Conservation (phyloP, 2,797 vertebrate species). For the Amphiprion clarkii region DNA sequence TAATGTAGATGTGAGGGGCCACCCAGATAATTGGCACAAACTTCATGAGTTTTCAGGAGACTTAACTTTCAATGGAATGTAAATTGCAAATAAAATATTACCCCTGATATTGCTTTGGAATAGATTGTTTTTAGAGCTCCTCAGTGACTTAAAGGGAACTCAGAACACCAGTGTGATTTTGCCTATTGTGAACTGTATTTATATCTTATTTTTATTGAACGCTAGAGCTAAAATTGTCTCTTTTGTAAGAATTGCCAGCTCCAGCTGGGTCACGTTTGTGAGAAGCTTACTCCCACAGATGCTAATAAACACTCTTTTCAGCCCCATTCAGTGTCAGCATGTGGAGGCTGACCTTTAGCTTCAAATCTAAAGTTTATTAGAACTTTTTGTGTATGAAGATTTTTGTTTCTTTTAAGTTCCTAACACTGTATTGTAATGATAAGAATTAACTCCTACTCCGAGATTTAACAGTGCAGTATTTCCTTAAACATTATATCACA, state of each 20-base stretch:
- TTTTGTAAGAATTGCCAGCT: slow-evolving; percentile 17
- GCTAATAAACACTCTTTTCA: slow-evolving; percentile 1
- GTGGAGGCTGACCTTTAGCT: neutral
- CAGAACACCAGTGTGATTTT: neutral
- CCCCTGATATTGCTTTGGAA: slow-evolving; percentile 12
- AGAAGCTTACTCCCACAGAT: neutral
- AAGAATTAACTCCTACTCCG: neutral
- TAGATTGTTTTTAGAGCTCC: neutral
- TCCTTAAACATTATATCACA: neutral
- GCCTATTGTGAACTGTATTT: slow-evolving; percentile 3
- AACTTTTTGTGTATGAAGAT: neutral
- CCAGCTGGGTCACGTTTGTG: neutral
- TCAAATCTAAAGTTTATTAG: neutral
- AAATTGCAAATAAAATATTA: slow-evolving; percentile 20
- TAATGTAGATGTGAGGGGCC: slow-evolving; percentile 1
- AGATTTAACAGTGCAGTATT: neutral
- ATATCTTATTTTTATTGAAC: slow-evolving; percentile 6
- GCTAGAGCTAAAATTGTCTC: slow-evolving; percentile 12
- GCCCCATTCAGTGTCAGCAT: neutral
- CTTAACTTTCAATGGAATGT: slow-evolving; percentile 22
- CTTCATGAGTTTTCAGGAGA: slow-evolving; percentile 3
- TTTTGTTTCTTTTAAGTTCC: neutral
- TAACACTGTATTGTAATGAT: neutral
- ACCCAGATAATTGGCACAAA: slow-evolving; percentile 24
- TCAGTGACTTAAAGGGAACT: neutral